phyloP scores from a whole-genome alignment of 2,888 invertebrate species.

The Papilio gigon region DNA sequence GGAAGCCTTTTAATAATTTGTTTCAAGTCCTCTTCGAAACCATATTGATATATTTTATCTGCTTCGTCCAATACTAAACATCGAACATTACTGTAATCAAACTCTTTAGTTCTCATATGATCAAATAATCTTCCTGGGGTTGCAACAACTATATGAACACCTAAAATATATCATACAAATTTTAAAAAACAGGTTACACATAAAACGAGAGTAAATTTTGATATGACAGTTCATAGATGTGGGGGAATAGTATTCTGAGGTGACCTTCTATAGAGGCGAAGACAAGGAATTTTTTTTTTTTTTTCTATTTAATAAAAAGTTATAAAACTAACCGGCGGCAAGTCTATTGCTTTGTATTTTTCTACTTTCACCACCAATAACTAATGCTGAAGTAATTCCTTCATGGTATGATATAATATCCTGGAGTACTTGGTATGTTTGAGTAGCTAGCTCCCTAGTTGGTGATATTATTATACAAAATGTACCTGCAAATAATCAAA shows the following conservation, averaged over 20 bases:
- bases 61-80: conserved; percentile 98
- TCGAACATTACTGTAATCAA: conserved; percentile 93
- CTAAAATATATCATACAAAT: conserved; percentile 62
- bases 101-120: conserved; percentile 95
- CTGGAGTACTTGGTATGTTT: conserved; percentile 95
- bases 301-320: not conserved
- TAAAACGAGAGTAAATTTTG: too few relatives aligned
- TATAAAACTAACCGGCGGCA: conserved; percentile 82
- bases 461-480: conserved; percentile 96
- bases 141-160: conserved; percentile 94
- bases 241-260: not conserved
- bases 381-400: conserved; percentile 90
- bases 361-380: conserved; percentile 97
- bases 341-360: conserved; percentile 93
- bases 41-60: conserved; percentile 97
- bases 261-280: not conserved
- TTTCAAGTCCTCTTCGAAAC: conserved; percentile 97
- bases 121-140: conserved; percentile 97
- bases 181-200: not conserved
- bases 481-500: conserved; percentile 82
- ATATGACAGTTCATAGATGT: too few relatives aligned
- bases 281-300: too few relatives aligned
- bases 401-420: conserved; percentile 91
- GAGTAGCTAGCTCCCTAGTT: conserved; percentile 96
- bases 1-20: conserved; percentile 95